These are phyloP conservation scores for Sorex fumeus DNA, from an alignment of 2,113 vertebrate genomes.

Conservation along the genomic window DNA sequence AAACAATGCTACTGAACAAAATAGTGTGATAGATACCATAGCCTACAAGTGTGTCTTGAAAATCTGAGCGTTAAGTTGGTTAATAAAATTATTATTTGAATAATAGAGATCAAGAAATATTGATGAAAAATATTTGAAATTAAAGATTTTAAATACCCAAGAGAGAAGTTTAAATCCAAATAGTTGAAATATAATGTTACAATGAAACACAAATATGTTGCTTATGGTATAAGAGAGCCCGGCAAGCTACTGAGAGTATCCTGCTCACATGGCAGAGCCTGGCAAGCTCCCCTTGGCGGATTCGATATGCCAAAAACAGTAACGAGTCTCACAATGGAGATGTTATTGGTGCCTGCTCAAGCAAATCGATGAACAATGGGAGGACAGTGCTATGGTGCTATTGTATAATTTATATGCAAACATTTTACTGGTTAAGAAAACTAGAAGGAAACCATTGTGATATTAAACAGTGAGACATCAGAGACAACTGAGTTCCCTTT, in stretches of 20 bases:
- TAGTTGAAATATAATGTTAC: conserved; percentile 29
- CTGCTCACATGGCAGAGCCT: too few relatives aligned
- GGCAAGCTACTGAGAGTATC: too few relatives aligned
- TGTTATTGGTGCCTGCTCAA: too few relatives aligned
- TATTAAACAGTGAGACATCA: conserved; percentile 24
- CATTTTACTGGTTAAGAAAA: conserved; percentile 52
- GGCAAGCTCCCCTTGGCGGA: too few relatives aligned
- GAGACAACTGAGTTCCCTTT: not conserved
- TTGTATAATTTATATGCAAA: conserved; percentile 52
- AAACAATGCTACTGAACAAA: conserved; percentile 4
- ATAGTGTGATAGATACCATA: conserved; percentile 28
- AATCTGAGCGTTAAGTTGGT: not conserved
- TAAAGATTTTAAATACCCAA: not conserved
- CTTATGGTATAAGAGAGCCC: conserved; percentile 15
- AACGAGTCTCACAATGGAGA: too few relatives aligned
- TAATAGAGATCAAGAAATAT: not conserved
- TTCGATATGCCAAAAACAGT: too few relatives aligned
- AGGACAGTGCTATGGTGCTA: too few relatives aligned
- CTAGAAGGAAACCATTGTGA: conserved; percentile 3
- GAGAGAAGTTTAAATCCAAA: not conserved
- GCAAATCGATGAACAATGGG: too few relatives aligned
- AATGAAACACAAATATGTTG: conserved; percentile 13
- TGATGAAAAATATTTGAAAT: conserved; percentile 4
- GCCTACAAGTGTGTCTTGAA: not conserved
- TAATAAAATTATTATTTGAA: not conserved